phyloP scores from a whole-genome alignment of 2,113 vertebrate species.

The Petaurus breviceps region DNA sequence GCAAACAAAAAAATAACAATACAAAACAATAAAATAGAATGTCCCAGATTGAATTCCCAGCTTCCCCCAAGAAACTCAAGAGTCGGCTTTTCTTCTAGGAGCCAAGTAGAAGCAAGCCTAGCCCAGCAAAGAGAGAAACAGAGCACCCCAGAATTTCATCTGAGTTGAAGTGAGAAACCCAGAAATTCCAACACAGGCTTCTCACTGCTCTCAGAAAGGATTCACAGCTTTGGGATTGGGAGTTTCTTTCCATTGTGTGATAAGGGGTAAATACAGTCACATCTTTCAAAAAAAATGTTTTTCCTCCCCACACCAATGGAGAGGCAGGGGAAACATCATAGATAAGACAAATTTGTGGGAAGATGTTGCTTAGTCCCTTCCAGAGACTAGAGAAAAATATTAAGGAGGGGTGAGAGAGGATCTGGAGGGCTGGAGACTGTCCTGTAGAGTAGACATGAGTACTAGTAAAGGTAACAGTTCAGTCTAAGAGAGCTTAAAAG shows the following conservation, averaged over 20 bases:
- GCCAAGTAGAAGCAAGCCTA: constrained; percentile 10
- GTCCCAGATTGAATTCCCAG: constrained; percentile 34
- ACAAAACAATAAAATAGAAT: background rate
- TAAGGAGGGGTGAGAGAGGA: background rate
- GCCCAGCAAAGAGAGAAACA: constrained; percentile 4
- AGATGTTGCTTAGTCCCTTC: constrained; percentile 46
- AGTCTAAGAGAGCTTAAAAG: too few relatives aligned
- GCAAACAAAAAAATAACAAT: background rate
- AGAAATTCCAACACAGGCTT: constrained; percentile 48
- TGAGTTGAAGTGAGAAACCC: constrained; percentile 33
- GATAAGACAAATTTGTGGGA: constrained; percentile 36
- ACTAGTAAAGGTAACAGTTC: too few relatives aligned
- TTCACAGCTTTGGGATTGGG: constrained; percentile 67
- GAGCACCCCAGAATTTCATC: constrained; percentile 2
- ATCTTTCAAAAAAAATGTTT: background rate
- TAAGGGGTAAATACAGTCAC: background rate
- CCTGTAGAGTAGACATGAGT: background rate
- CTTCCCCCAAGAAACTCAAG: constrained; percentile 41
- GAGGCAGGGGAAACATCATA: constrained; percentile 30
- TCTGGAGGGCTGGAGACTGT: too few relatives aligned
- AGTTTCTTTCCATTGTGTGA: constrained; percentile 24
- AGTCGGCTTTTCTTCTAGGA: constrained; percentile 38
- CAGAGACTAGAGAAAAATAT: constrained; percentile 2
- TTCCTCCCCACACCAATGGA: background rate
- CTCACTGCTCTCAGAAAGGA: constrained; percentile 57